phyloP scores from a whole-genome alignment of 2,888 invertebrate genomes.

The Agriopis marginaria region DNA sequence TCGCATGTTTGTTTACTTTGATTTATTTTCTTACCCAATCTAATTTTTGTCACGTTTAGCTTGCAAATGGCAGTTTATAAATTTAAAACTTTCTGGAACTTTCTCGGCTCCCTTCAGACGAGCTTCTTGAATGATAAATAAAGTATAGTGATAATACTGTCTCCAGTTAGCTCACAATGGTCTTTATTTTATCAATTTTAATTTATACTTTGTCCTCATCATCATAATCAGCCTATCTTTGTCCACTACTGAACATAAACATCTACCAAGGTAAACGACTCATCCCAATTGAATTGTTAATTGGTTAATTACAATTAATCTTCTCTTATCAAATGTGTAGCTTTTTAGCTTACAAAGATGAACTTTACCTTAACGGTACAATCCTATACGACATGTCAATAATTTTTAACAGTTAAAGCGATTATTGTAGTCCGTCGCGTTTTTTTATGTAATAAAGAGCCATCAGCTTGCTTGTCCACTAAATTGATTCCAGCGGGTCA shows the following conservation, averaged over 20 bases:
- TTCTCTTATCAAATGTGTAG: no score
- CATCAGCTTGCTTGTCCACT: slow-evolving; percentile 34
- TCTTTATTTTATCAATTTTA: not conserved
- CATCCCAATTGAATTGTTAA: no score
- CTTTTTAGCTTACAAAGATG: no score
- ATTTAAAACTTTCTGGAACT: slow-evolving; percentile 36
- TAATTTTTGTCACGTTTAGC: slow-evolving; percentile 39
- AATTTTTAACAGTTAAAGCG: no score
- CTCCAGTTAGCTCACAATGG: slow-evolving; percentile 3
- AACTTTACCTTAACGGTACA: no score
- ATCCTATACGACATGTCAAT: no score
- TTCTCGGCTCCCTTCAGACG: slow-evolving; percentile 38
- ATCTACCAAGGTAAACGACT: no score
- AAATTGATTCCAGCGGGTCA: slow-evolving; percentile 33
- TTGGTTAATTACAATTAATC: no score
- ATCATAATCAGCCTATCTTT: no score
- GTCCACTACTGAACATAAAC: no score
- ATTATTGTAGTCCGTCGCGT: not conserved
- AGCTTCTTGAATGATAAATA: slow-evolving; percentile 43
- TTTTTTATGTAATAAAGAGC: slow-evolving; percentile 1
- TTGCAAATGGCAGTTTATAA: slow-evolving; percentile 41
- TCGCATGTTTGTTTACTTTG: not conserved
- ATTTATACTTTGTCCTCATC: no score
- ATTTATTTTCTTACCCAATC: slow-evolving; percentile 2
- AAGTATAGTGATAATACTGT: not conserved